Base-by-base conservation (phyloP, 37 sponge, comb jelly and placozoan genomes). In the Mnemiopsis leidyi region DNA sequence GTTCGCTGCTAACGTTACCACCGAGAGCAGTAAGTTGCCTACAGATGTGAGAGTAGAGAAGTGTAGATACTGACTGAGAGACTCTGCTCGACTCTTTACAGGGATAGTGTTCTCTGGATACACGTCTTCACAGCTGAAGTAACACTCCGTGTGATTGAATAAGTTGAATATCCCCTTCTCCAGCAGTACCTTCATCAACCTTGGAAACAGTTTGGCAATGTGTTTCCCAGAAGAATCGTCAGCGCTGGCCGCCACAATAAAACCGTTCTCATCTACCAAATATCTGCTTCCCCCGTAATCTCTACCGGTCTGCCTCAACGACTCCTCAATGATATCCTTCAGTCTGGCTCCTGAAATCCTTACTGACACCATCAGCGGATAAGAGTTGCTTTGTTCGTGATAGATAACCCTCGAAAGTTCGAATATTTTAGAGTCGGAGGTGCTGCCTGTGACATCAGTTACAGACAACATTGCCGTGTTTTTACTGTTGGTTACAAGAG, bases 61-160 rank as follows among this genome's bases (percentile, higher is more conserved):
- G 48, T 29, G 29, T 3, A 85, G 48, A 61, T 36, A 85, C 3
- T 39, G 90, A 39, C 29, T 28, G 21, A 71, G 21, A 28, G 26
- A 71, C 3, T 28, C 75, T 7, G 30, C 30, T 7, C n/a, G 3
- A 29, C 30, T 71, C 75, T 71, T 71, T 23, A 18, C n/a, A 23
- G 26, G 30, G 3, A 71, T 28, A 71, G 75, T 71, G 20, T 28
- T 71, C 20, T 29, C 26, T 16, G 90, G 90, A 37, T 85, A 85
- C 29, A 40, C 35, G 32, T 85, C 61, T 29, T 85, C 90, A 29
- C 90, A 85, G 61, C 61, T 85, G 24, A 1, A n/a, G 35, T 16
- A 40, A 29, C 90, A 85, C 48, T 85, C 90, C 3, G 90, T 85
- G 61, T 85, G 90, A 26, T 85, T 85, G 90, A 36, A 85, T 16